Base-by-base conservation (phyloP, 2,797 vertebrate genomes). In the Alectoris magna region DNA sequence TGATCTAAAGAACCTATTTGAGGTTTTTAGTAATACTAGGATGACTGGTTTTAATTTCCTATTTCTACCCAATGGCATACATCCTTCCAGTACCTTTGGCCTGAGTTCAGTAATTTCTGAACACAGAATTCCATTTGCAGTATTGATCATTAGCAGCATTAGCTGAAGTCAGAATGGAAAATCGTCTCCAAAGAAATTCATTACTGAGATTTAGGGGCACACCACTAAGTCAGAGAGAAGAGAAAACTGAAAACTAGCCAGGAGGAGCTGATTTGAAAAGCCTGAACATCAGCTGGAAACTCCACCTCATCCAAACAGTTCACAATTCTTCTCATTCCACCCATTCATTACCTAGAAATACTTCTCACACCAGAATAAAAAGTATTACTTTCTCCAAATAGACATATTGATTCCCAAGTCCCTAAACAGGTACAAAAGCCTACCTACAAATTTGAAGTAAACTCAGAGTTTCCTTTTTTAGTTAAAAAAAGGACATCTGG, bases 91-190 rank as follows among this genome's bases (percentile, higher is more conserved):
- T 58, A 92, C 11, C 24, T 93, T 81, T 0, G 0, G 10, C 19
- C 51, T 58, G n/a, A 80, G 62, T 74, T 38, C 46, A 81, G 26
- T 83, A 68, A 73, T 84, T 93, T 91, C 78, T 80, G 67, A 93
- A 70, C 34, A 66, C 38, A 78, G 80, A 85, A 64, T 78, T 76
- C 59, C 39, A 73, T 73, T 56, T 83, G 31, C 64, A 91, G 39
- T 67, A 91, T 58, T 84, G 63, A 94, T 75, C 72, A 93, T 27
- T 68, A 88, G 23, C n/a, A 91, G 24, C 60, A 87, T 84, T 78
- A 87, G 69, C 48, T 69, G 48, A 85, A 94, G 26, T 77, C 43
- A 67, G 60, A 73, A 88, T 1, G 31, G 38, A 76, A 88, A 88
- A 77, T 5, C 83, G 22, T 24, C 56, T 73, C 51, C 18, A 80